Evolutionary conservation across 2,113 vertebrate species (phyloP).

Genomic region (Catharus fuscescens): DNA sequence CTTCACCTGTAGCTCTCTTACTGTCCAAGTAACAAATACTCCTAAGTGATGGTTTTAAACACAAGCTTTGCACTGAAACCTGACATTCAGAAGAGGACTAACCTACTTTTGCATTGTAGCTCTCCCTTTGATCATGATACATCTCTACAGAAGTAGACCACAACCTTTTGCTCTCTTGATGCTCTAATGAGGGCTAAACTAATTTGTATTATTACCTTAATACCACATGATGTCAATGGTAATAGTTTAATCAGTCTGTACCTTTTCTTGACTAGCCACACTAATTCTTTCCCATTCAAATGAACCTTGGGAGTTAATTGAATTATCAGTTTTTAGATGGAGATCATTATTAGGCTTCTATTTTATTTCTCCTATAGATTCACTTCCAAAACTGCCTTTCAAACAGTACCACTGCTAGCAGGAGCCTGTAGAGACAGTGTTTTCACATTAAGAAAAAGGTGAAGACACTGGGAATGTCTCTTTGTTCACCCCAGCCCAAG

Average conservation of each 20-base stretch:
- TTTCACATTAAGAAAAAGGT: neutral
- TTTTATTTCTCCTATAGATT: neutral
- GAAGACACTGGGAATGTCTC: neutral
- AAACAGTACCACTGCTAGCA: neutral
- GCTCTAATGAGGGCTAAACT: neutral
- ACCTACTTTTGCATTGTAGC: neutral
- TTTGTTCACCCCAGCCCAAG: neutral
- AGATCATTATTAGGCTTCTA: neutral
- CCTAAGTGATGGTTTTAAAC: neutral
- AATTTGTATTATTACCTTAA: neutral
- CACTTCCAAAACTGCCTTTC: neutral
- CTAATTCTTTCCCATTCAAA: neutral
- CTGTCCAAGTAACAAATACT: neutral
- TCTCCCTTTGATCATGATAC: neutral
- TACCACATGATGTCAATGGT: neutral
- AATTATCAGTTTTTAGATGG: neutral
- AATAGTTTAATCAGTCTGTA: constrained; percentile 7
- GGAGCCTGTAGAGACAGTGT: neutral
- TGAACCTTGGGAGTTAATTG: neutral
- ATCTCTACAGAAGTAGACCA: neutral
- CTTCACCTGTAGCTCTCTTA: neutral
- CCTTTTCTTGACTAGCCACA: neutral
- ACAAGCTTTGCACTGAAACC: neutral
- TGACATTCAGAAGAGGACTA: neutral
- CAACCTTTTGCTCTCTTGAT: neutral